Conservation (phyloP, 2,888 invertebrate species). For the Torymus tubicola region DNA sequence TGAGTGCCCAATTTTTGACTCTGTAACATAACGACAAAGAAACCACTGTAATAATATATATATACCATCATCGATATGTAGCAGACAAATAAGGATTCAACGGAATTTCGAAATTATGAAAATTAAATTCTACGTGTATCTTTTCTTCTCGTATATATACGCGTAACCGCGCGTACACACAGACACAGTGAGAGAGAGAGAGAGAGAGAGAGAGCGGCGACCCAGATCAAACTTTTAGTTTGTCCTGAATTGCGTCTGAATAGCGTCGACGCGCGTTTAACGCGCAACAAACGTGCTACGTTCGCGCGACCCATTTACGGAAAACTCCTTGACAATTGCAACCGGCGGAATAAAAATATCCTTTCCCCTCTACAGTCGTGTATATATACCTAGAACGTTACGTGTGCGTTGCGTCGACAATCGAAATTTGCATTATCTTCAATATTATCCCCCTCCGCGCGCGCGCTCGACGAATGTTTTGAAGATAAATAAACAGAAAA, state of each 20-base stretch:
- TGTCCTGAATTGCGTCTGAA: slow-evolving; percentile 54
- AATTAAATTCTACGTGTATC: slow-evolving; percentile 21
- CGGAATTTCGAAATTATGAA: slow-evolving; percentile 31
- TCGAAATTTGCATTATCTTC: slow-evolving; percentile 50
- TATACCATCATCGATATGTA: not conserved
- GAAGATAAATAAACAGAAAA: too few species aligned
- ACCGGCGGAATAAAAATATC: slow-evolving; percentile 50
- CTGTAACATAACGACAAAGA: slow-evolving; percentile 76
- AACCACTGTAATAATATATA: not conserved
- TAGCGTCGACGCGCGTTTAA: slow-evolving; percentile 50
- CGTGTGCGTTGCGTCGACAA: slow-evolving; percentile 16
- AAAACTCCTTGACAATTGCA: slow-evolving; percentile 51
- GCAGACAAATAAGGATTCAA: too few species aligned
- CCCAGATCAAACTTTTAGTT: slow-evolving; percentile 53
- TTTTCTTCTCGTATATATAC: not conserved
- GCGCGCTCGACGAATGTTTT: too few species aligned
- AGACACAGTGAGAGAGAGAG: too few species aligned
- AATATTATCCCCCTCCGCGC: slow-evolving; percentile 5
- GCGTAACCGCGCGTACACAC: too few species aligned
- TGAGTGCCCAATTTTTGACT: slow-evolving; percentile 94
- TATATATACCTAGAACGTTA: not conserved
- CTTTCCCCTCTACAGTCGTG: not conserved
- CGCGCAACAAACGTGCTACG: slow-evolving; percentile 7
- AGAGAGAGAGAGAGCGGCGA: not conserved
- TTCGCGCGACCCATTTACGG: slow-evolving; percentile 51